A percentile compares a stretch with the other conserved stretches of the same genome.
Conservation (phyloP, 2,113 vertebrate genomes). For the Sterrhoptilus dennistouni region DNA sequence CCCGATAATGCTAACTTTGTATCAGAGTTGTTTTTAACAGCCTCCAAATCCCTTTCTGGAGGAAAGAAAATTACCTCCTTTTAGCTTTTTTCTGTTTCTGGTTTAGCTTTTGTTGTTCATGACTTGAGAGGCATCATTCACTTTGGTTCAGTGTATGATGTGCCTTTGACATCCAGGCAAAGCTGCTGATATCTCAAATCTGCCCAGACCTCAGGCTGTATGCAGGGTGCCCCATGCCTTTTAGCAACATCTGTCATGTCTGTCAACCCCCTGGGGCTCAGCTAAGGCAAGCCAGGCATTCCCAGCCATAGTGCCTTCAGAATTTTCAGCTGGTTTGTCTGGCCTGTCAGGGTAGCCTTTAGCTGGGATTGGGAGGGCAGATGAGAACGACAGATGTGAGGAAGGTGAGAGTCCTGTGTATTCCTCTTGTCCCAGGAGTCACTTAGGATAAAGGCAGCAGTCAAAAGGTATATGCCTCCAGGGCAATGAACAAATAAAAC, state of each 20-base stretch:
- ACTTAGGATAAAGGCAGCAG: neutral
- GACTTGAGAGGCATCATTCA: neutral
- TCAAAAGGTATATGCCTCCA: neutral
- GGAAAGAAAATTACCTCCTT: neutral
- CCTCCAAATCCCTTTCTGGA: neutral
- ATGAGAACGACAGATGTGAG: neutral
- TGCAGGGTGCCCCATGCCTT: neutral
- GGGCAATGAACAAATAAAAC: neutral
- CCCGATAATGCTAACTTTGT: neutral
- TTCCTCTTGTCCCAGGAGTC: neutral
- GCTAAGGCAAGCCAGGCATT: neutral
- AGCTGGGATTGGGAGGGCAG: neutral
- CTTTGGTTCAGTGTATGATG: neutral
- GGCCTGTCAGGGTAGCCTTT: neutral
- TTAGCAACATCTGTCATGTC: neutral
- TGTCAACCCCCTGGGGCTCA: fast-evolving
- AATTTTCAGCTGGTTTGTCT: neutral
- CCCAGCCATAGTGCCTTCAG: neutral
- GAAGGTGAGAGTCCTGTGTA: neutral
- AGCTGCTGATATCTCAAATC: neutral
- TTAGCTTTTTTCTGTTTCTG: neutral
- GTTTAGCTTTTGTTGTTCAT: neutral
- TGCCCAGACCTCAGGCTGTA: neutral
- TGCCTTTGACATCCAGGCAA: neutral
- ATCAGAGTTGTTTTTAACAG: neutral